A percentile compares a stretch with the other conserved stretches of the same genome.
These are phyloP conservation scores for Chironomus riparius DNA, from an alignment of 2,888 invertebrate genomes.

Conservation along the genomic window DNA sequence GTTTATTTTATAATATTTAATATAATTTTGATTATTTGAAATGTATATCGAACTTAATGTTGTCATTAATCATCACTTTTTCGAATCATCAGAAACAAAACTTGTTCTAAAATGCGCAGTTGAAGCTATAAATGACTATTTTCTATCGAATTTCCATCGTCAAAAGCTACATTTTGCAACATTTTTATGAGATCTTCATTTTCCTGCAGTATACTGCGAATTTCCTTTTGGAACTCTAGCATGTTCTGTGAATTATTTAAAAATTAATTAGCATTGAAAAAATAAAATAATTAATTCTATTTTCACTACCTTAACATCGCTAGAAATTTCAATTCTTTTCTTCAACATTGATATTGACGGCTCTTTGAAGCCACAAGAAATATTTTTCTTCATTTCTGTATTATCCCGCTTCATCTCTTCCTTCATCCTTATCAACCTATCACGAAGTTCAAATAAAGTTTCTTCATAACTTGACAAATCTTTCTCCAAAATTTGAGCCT, in stretches of 20 bases:
- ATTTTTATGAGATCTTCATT: conserved; percentile 37
- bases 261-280: neutral
- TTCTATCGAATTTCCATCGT: conserved; percentile 28
- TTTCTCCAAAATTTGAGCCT: conserved; percentile 72
- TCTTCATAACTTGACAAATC: conserved; percentile 34
- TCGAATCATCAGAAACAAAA: neutral
- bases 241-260: conserved; percentile 32
- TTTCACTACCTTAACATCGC: conserved; percentile 11
- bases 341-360: neutral
- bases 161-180: conserved; percentile 27
- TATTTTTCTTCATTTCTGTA: conserved; percentile 5
- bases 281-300: neutral
- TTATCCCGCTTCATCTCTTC: conserved; percentile 35
- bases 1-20: too few species aligned
- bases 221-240: conserved; percentile 37
- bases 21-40: neutral
- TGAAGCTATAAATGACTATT: conserved; percentile 28
- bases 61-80: neutral
- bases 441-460: conserved; percentile 35
- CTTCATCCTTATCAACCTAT: conserved; percentile 37
- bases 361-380: conserved; percentile 13
- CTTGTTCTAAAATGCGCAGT: conserved; percentile 1
- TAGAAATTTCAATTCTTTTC: conserved; percentile 28
- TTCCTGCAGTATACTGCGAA: conserved; percentile 35
- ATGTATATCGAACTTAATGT: neutral